Evolutionary conservation across 2,113 vertebrate species (phyloP).

Genomic region (Eurypyga helias): DNA sequence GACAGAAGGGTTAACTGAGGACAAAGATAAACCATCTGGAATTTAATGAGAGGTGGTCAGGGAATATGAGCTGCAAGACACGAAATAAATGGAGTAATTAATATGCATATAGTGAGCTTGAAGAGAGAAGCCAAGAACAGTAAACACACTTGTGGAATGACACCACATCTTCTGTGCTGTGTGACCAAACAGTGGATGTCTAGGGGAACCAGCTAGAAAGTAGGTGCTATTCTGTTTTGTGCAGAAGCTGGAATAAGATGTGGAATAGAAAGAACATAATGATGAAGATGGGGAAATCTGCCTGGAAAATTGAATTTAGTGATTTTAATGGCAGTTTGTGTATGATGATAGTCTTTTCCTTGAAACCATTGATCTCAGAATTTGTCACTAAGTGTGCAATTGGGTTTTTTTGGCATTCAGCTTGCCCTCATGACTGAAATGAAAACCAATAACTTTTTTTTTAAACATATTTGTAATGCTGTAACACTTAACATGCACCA

Average conservation of each 20-base stretch:
- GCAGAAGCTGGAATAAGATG: neutral
- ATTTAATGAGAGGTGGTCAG: neutral
- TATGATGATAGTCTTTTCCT: neutral
- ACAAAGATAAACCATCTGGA: neutral
- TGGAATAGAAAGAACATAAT: neutral
- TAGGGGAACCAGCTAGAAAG: neutral
- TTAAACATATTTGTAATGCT: neutral
- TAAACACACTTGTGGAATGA: neutral
- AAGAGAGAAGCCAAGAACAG: neutral
- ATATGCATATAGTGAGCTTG: neutral
- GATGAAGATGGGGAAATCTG: neutral
- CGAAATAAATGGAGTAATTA: neutral
- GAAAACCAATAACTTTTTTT: neutral
- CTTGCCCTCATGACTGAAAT: neutral
- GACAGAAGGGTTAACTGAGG: neutral
- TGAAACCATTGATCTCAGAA: neutral
- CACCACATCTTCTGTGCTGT: neutral
- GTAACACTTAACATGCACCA: neutral
- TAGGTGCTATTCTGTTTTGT: neutral
- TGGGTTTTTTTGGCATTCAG: neutral
- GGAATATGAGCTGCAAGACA: neutral
- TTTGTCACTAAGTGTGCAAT: neutral
- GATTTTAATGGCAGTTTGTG: neutral
- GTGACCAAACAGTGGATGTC: neutral
- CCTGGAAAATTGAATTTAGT: neutral